A percentile compares a stretch with the other conserved stretches of the same genome.
Evolutionary conservation across 1,140 invertebrate species (phyloP).

Genomic region (Drosophila pectinifera): DNA sequence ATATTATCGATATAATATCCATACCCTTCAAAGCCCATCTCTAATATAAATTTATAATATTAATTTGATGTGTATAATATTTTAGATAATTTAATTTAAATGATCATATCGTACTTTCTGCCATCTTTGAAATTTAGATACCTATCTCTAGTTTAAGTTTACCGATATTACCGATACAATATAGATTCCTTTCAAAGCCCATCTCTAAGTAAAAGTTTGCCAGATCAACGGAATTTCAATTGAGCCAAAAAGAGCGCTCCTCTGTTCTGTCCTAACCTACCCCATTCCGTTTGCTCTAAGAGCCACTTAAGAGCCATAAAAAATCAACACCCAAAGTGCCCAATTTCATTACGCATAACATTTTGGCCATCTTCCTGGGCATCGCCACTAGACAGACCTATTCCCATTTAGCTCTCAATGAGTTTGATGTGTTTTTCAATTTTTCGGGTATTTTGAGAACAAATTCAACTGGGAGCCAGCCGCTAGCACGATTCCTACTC

Average conservation of each 20-base stretch:
- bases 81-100: no score
- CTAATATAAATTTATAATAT: no score
- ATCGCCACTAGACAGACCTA: conserved; percentile 38
- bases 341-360: conserved; percentile 78
- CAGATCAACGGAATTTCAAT: conserved; percentile 42
- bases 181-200: no score
- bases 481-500: conserved; percentile 35
- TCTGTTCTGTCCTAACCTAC: not conserved
- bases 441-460: conserved; percentile 22
- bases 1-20: not conserved
- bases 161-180: no score
- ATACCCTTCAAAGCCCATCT: not conserved
- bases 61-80: no score
- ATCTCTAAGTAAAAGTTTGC: conserved; percentile 10
- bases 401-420: conserved; percentile 62
- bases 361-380: conserved; percentile 48
- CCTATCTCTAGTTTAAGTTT: no score
- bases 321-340: conserved; percentile 62
- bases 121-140: no score
- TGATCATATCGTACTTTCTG: no score
- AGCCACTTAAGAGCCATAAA: conserved; percentile 66
- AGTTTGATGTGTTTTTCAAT: conserved; percentile 76
- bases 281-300: conserved; percentile 14
- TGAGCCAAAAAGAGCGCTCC: conserved; percentile 12
- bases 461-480: conserved; percentile 28